phyloP scores from a whole-genome alignment of 1,140 invertebrate genomes.

The Leguminivora glycinivorella region DNA sequence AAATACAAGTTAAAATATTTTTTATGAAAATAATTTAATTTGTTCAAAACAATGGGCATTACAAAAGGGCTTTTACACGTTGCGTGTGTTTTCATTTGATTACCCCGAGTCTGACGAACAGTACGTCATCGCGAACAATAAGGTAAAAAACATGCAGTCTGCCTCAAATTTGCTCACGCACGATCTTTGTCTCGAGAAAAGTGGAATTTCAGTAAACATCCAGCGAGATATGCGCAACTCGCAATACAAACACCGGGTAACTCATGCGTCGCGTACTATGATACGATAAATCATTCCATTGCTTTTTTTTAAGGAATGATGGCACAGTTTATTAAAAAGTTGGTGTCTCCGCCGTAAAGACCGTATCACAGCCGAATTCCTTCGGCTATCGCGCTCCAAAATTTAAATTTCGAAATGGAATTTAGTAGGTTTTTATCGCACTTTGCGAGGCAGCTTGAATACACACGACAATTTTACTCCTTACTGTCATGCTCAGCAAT shows the following conservation, averaged over 20 bases:
- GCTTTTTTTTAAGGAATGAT: too few relatives aligned
- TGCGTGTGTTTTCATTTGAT: slow-evolving; percentile 17
- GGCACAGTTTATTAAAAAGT: neutral
- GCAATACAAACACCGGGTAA: slow-evolving; percentile 39
- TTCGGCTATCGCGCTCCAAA: slow-evolving; percentile 13
- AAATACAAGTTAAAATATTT: too few relatives aligned
- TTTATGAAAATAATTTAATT: too few relatives aligned
- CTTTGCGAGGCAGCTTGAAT: neutral
- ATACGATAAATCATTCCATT: neutral
- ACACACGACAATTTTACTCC: neutral
- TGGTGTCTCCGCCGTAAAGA: neutral
- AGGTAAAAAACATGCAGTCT: slow-evolving; percentile 16
- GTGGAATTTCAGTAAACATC: slow-evolving; percentile 42
- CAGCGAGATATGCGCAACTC: slow-evolving; percentile 16
- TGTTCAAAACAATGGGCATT: neutral
- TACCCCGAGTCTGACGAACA: neutral
- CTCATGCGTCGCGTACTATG: slow-evolving; percentile 7
- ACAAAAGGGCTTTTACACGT: neutral
- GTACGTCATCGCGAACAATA: slow-evolving; percentile 22
- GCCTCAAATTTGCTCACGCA: slow-evolving; percentile 35
- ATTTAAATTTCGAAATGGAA: slow-evolving; percentile 29
- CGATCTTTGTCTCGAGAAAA: slow-evolving; percentile 41
- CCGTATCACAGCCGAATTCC: neutral
- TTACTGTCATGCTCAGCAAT: slow-evolving; percentile 29
- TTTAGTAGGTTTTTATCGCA: neutral